Evolutionary conservation across 2,113 vertebrate genomes (phyloP).

Genomic region (Pholis gunnellus): DNA sequence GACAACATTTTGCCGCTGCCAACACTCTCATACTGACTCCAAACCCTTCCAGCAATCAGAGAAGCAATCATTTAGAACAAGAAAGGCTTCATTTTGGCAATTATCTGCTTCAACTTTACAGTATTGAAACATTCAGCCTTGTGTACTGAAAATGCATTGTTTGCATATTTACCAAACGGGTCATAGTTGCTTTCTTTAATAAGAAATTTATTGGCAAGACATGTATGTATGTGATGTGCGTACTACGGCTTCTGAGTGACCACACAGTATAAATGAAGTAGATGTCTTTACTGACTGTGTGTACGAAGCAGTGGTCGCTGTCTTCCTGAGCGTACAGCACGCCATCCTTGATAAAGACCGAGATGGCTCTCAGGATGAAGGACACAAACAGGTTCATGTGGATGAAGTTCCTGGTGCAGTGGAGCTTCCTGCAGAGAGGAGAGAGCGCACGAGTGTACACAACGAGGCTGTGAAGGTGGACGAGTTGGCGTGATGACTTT

Average conservation of each 20-base stretch:
- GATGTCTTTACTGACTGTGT: conserved; percentile 82
- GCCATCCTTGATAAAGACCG: conserved; percentile 97
- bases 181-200: background rate
- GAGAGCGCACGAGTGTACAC: background rate
- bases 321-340: conserved; percentile 94
- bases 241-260: background rate
- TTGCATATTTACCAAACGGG: background rate
- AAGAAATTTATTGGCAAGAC: background rate
- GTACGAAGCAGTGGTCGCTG: conserved; percentile 91
- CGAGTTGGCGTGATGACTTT: background rate
- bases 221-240: background rate
- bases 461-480: background rate
- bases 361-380: conserved; percentile 96
- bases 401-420: conserved; percentile 99
- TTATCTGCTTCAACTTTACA: conserved; percentile 27
- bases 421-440: conserved; percentile 89
- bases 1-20: background rate
- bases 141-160: background rate
- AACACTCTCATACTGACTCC: conserved; percentile 1
- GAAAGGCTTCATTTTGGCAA: conserved; percentile 21
- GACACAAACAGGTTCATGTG: conserved; percentile 99
- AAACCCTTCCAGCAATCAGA: conserved; percentile 17
- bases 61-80: conserved; percentile 18
- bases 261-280: no score
- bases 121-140: conserved; percentile 24